Evolutionary conservation across 1,140 invertebrate genomes (phyloP).

Genomic region (Druon quercuslanigerum): DNA sequence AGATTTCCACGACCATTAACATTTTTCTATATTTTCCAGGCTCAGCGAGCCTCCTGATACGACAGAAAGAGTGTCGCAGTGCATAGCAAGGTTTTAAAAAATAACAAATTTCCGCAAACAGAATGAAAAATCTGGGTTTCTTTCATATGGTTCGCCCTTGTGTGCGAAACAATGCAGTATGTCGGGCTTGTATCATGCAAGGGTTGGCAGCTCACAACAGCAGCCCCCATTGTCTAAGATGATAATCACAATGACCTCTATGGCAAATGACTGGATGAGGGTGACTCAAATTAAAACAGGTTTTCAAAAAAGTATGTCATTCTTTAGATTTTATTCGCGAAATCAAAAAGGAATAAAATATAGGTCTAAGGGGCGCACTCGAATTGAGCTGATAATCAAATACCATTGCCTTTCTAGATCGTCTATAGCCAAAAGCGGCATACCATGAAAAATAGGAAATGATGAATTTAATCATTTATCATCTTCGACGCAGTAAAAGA

Average conservation of each 20-base stretch:
- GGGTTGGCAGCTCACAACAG: not conserved
- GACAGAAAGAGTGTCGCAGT: not conserved
- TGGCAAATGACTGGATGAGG: not conserved
- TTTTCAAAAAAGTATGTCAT: not conserved
- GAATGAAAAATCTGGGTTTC: constrained; percentile 11
- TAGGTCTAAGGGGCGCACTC: not conserved
- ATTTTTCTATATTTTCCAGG: not conserved
- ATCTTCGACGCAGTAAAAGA: no score
- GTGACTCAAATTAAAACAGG: not conserved
- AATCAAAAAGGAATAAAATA: not conserved
- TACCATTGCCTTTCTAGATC: no score
- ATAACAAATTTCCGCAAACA: not conserved
- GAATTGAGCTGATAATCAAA: no score
- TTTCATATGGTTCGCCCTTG: not conserved
- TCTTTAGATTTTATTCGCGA: not conserved
- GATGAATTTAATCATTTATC: no score
- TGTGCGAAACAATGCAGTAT: not conserved
- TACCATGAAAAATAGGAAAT: no score
- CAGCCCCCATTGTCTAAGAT: not conserved
- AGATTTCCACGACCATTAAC: not conserved
- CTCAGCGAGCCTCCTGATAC: not conserved
- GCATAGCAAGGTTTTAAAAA: not conserved
- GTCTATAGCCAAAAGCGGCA: no score
- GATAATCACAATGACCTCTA: constrained; percentile 4
- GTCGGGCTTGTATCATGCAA: not conserved